These are phyloP conservation scores for Cheilosia impressa DNA, from an alignment of 2,888 invertebrate genomes.

Conservation along the genomic window DNA sequence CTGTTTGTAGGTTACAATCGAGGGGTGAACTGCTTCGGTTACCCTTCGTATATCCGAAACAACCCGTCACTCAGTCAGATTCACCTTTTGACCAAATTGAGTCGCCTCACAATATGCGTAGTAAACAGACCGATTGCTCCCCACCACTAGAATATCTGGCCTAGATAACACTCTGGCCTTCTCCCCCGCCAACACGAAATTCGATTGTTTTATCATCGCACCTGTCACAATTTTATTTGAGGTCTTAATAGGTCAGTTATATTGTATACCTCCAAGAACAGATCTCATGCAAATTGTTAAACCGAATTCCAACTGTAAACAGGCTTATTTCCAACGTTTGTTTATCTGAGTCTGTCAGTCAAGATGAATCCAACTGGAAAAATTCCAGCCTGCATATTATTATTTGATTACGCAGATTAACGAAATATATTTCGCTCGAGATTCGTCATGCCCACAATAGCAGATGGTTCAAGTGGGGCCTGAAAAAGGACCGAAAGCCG, in stretches of 20 bases:
- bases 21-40: no score
- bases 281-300: background rate
- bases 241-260: background rate
- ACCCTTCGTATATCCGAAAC: no score
- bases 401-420: conserved; percentile 47
- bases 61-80: no score
- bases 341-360: conserved; percentile 5
- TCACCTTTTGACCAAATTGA: no score
- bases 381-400: conserved; percentile 14
- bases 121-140: no score
- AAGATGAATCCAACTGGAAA: background rate
- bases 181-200: background rate
- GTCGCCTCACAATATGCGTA: no score
- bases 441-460: conserved; percentile 11
- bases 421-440: background rate
- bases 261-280: background rate
- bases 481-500: background rate
- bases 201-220: background rate
- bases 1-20: no score
- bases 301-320: background rate
- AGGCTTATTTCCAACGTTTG: conserved; percentile 5
- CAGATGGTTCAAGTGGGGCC: background rate
- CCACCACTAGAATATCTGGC: no score
- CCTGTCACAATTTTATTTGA: background rate
- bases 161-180: no score